Conservation (phyloP, 2,113 vertebrate species). For the Charina bottae region DNA sequence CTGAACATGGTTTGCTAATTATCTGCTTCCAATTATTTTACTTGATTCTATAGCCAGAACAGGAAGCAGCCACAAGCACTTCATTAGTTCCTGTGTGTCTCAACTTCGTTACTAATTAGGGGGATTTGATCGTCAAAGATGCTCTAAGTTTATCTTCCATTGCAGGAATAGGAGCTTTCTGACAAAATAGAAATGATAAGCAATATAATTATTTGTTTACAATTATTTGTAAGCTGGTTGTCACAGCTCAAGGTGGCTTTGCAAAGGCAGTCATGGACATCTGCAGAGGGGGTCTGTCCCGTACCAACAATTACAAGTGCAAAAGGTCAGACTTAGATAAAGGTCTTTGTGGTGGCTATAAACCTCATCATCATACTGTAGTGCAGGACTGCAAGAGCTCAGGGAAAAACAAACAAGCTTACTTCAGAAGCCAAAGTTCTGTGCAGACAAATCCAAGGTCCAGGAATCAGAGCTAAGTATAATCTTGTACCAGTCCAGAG, state of each 20-base stretch:
- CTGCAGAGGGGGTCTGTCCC: background rate
- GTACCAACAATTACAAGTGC: background rate
- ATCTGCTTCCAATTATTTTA: background rate
- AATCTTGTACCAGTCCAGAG: background rate
- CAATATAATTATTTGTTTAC: background rate
- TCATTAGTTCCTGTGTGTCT: background rate
- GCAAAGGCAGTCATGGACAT: background rate
- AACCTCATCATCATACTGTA: background rate
- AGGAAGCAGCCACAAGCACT: background rate
- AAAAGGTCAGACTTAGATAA: background rate
- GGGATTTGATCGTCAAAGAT: constrained; percentile 1
- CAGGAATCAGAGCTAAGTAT: background rate
- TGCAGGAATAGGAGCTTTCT: background rate
- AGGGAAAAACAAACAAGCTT: background rate
- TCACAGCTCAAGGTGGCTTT: background rate
- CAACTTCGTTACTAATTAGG: constrained; percentile 1
- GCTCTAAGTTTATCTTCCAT: background rate
- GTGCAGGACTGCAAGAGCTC: background rate
- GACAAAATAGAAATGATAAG: background rate
- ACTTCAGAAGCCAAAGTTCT: background rate
- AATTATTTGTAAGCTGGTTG: background rate
- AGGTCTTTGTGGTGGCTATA: background rate
- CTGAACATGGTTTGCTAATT: constrained; percentile 4
- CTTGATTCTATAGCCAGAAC: background rate
- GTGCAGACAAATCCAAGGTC: background rate